Percentiles rank a stretch among this genome's conserved stretches.
Conservation (phyloP, 2,113 vertebrate species). For the Noctilio leporinus region DNA sequence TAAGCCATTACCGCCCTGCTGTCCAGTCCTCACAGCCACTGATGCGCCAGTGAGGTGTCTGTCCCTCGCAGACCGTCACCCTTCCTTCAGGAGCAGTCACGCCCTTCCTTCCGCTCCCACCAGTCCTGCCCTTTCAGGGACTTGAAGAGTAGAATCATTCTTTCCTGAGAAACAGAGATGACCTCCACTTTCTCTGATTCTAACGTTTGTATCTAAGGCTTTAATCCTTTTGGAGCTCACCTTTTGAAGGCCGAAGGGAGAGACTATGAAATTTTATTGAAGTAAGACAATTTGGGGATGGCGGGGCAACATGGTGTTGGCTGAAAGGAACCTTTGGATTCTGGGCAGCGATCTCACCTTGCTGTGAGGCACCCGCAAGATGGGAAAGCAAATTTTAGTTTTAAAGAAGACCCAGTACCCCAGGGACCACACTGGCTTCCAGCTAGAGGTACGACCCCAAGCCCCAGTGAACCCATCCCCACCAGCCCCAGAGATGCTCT, state of each 20-base stretch:
- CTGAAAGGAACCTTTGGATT: neutral
- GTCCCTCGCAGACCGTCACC: too few species aligned
- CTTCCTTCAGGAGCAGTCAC: neutral
- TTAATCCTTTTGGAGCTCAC: neutral
- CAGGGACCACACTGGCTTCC: too few species aligned
- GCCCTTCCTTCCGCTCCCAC: neutral
- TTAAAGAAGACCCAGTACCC: too few species aligned
- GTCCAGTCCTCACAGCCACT: accelerated
- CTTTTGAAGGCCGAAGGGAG: neutral
- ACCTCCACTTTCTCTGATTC: neutral
- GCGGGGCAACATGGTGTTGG: accelerated
- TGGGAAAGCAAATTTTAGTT: too few species aligned
- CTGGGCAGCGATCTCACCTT: neutral
- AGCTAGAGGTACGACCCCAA: too few species aligned
- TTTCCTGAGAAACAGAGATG: neutral
- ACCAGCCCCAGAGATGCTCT: too few species aligned
- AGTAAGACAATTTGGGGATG: neutral
- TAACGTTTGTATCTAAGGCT: neutral
- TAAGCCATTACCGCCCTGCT: accelerated
- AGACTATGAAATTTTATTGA: accelerated
- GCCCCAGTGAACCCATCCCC: too few species aligned
- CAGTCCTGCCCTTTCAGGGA: neutral
- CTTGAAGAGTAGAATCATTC: neutral
- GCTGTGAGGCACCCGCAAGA: neutral
- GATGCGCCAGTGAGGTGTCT: too few species aligned